phyloP scores from a whole-genome alignment of 2,888 invertebrate species.

The Fragum sueziense region DNA sequence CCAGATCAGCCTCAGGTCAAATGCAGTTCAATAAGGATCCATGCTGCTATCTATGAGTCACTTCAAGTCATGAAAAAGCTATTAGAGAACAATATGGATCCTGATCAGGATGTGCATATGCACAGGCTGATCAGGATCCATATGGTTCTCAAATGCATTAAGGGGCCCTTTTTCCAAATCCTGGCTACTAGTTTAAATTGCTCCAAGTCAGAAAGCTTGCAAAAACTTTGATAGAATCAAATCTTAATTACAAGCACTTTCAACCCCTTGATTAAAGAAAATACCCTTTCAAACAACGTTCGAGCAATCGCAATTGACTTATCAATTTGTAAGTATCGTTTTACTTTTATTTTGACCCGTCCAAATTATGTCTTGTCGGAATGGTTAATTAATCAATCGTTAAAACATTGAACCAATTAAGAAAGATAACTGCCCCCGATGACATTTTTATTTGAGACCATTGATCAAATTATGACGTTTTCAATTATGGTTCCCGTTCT shows the following conservation, averaged over 20 bases:
- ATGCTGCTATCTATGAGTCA: no score
- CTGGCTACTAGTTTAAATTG: no score
- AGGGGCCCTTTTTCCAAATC: no score
- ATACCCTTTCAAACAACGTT: not conserved
- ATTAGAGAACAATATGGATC: no score
- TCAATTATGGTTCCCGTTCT: not conserved
- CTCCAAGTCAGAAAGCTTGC: not conserved
- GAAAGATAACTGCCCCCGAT: conserved; percentile 7
- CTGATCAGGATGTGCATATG: no score
- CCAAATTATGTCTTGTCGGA: not conserved
- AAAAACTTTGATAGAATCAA: not conserved
- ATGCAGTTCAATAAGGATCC: no score
- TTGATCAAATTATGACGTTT: conserved; percentile 19
- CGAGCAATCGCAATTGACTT: not conserved
- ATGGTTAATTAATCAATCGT: conserved; percentile 2
- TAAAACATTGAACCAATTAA: conserved; percentile 3
- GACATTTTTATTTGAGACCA: conserved; percentile 7
- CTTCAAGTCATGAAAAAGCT: no score
- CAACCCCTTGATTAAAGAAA: not conserved
- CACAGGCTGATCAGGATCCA: no score
- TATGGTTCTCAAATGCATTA: no score
- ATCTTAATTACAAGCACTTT: not conserved
- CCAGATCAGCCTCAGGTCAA: no score
- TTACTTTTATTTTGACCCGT: not conserved
- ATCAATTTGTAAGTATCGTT: no score